phyloP scores from a whole-genome alignment of 2,797 vertebrate genomes.

The Gobionotothen gibberifrons region DNA sequence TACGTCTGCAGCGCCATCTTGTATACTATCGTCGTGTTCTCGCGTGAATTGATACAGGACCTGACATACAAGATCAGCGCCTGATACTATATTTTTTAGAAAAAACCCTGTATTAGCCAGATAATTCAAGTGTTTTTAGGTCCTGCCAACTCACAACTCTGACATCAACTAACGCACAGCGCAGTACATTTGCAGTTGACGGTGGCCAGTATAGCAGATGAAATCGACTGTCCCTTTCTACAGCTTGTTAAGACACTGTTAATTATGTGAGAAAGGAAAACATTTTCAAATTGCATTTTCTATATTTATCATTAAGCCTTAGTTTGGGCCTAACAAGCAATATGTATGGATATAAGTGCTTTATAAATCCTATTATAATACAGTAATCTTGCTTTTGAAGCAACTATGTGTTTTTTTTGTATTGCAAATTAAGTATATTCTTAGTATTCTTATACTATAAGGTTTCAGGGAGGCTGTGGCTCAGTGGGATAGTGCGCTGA shows the following conservation, averaged over 20 bases:
- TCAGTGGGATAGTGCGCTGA: no score
- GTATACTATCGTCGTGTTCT: no score
- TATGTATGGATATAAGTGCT: no score
- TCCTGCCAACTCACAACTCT: not conserved
- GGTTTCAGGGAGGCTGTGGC: not conserved
- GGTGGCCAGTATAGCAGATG: not conserved
- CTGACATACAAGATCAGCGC: no score
- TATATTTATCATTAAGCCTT: not conserved
- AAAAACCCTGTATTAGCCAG: no score
- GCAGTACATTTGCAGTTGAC: not conserved
- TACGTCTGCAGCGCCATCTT: no score
- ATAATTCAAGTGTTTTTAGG: not conserved
- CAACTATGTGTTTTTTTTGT: not conserved
- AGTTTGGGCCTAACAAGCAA: not conserved
- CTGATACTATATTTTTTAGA: no score
- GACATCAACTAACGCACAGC: slow-evolving; percentile 1
- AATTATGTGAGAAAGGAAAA: slow-evolving; percentile 5
- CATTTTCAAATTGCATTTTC: not conserved
- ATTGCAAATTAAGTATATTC: not conserved
- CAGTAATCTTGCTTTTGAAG: not conserved
- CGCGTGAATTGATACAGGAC: no score
- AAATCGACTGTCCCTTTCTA: not conserved
- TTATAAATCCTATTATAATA: no score
- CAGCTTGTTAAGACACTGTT: not conserved
- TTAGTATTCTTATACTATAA: not conserved